These are phyloP conservation scores for Peromyscus attwateri DNA, from an alignment of 2,797 vertebrate genomes.

Conservation along the genomic window DNA sequence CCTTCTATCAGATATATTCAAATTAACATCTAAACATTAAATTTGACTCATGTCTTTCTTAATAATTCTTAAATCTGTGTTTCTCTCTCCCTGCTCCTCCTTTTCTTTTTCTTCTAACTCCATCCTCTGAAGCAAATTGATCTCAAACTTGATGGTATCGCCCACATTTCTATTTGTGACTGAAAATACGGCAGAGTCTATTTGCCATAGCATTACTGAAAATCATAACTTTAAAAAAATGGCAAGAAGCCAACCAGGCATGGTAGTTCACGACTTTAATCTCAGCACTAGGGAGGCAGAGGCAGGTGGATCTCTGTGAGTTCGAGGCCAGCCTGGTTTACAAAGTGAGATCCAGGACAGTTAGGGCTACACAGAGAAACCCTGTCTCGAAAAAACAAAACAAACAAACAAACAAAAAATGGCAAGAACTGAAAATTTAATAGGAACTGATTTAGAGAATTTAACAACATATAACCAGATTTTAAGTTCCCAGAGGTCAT, in stretches of 20 bases:
- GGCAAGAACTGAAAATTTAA: not conserved
- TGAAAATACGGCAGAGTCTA: not conserved
- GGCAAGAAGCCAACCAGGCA: not conserved
- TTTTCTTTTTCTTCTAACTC: not conserved
- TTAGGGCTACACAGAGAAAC: not conserved
- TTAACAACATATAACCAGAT: not conserved
- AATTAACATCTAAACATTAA: too few species aligned
- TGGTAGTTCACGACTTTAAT: not conserved
- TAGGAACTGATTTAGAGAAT: not conserved
- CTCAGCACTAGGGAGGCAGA: too few species aligned
- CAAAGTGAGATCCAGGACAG: not conserved
- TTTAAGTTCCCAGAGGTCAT: not conserved
- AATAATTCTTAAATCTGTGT: not conserved
- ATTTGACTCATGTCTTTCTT: too few species aligned
- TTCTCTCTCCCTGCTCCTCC: not conserved
- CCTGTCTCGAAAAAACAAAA: not conserved
- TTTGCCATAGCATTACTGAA: conserved; percentile 2
- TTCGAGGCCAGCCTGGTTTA: too few species aligned
- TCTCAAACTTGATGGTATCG: not conserved
- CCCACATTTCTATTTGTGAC: conserved; percentile 22
- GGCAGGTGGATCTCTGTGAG: too few species aligned
- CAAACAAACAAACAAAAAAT: not conserved
- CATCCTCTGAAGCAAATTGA: conserved; percentile 7
- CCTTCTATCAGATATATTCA: not conserved
- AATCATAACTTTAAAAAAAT: conserved; percentile 43